Percentiles rank a stretch among this genome's conserved stretches.
Conservation (phyloP, 2,888 invertebrate genomes). For the Drosophila kuntzei region DNA sequence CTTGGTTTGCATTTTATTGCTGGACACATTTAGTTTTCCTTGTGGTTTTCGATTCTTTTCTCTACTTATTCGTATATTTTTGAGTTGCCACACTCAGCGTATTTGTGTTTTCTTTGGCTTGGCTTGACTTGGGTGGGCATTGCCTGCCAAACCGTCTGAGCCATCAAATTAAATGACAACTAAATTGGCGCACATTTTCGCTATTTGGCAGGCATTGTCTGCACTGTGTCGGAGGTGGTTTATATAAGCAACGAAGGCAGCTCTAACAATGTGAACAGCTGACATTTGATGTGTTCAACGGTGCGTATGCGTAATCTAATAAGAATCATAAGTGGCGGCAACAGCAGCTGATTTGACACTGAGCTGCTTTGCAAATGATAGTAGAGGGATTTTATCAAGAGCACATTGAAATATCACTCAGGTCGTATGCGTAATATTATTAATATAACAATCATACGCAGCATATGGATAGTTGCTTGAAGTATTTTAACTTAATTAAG, state of each 20-base stretch:
- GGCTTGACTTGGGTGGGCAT: slow-evolving; percentile 21
- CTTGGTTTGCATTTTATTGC: slow-evolving; percentile 56
- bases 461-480: neutral
- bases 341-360: slow-evolving; percentile 54
- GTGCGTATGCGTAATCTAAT: slow-evolving; percentile 39
- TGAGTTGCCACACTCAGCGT: slow-evolving; percentile 13
- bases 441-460: neutral
- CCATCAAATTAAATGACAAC: slow-evolving; percentile 72
- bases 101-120: slow-evolving; percentile 8
- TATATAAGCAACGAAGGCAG: slow-evolving; percentile 39
- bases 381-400: slow-evolving; percentile 16
- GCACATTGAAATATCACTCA: neutral
- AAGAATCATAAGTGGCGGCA: slow-evolving; percentile 41
- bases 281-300: slow-evolving; percentile 61
- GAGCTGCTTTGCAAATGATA: slow-evolving; percentile 31
- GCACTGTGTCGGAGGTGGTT: slow-evolving; percentile 36
- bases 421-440: slow-evolving; percentile 11
- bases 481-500: neutral
- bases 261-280: slow-evolving; percentile 50
- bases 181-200: slow-evolving; percentile 70
- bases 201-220: slow-evolving; percentile 69
- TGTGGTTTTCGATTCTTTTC: slow-evolving; percentile 7
- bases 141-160: slow-evolving; percentile 62
- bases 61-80: slow-evolving; percentile 15
- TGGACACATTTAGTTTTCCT: slow-evolving; percentile 40